These are phyloP conservation scores for Agrypnus murinus DNA, from an alignment of 2,888 invertebrate genomes.

Conservation along the genomic window DNA sequence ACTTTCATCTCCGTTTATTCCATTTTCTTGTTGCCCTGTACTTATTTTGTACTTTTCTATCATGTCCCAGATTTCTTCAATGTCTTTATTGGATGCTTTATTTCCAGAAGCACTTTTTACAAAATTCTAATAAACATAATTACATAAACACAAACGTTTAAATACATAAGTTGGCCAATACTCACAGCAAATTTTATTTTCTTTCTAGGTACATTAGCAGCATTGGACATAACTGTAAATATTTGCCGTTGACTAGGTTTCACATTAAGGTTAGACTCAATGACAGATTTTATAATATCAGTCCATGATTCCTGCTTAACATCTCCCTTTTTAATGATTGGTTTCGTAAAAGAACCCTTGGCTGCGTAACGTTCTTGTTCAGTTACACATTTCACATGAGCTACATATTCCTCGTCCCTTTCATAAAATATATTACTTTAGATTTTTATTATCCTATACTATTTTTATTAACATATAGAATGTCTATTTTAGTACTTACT, in stretches of 20 bases:
- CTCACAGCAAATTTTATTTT: conserved; percentile 46
- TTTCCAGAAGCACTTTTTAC: conserved; percentile 77
- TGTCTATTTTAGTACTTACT: too few species aligned
- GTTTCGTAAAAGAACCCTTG: conserved; percentile 83
- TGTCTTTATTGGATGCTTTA: conserved; percentile 74
- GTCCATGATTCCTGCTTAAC: conserved; percentile 91
- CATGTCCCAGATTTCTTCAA: conserved; percentile 81
- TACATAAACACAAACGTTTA: not conserved
- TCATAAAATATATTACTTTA: too few species aligned
- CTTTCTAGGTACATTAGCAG: conserved; percentile 44
- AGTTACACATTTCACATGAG: conserved; percentile 89
- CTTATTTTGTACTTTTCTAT: conserved; percentile 66
- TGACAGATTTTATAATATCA: conserved; percentile 79
- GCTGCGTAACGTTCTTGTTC: conserved; percentile 93
- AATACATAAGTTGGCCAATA: not conserved
- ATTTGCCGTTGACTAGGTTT: conserved; percentile 68
- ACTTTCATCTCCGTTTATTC: not conserved
- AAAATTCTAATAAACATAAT: conserved; percentile 74
- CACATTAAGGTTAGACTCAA: conserved; percentile 75
- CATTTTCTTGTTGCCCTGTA: conserved; percentile 22
- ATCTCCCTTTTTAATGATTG: conserved; percentile 86
- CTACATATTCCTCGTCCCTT: conserved; percentile 84
- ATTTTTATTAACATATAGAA: too few species aligned
- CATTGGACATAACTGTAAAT: conserved; percentile 27
- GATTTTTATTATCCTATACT: too few species aligned